phyloP scores from a whole-genome alignment of 2,797 vertebrate genomes.

The Loriculus beryllinus region DNA sequence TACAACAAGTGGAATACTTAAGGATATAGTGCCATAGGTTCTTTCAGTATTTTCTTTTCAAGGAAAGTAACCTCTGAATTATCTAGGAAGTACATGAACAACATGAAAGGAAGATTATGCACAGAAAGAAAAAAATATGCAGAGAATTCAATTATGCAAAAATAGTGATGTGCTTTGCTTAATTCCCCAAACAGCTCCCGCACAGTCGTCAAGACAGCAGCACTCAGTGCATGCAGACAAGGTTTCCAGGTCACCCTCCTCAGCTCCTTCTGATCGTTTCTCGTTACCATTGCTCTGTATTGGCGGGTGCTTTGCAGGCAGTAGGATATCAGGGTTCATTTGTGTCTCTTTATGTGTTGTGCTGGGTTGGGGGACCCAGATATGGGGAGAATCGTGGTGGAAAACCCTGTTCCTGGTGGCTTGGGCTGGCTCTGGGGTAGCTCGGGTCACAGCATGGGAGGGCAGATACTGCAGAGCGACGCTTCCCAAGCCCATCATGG shows the following conservation, averaged over 20 bases:
- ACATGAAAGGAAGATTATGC: constrained; percentile 74
- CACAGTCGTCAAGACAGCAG: constrained; percentile 7
- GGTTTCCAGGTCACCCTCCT: constrained; percentile 35
- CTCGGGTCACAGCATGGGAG: accelerated
- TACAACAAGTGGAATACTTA: constrained; percentile 78
- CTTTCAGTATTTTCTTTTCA: constrained; percentile 73
- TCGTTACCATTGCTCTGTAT: not conserved
- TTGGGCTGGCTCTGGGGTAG: not conserved
- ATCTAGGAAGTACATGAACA: constrained; percentile 71
- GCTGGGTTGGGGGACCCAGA: accelerated
- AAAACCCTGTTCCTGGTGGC: not conserved
- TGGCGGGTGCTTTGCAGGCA: not conserved
- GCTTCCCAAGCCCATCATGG: not conserved
- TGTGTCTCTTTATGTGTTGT: not conserved
- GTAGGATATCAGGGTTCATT: accelerated
- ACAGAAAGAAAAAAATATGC: constrained; percentile 70
- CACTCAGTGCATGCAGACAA: not conserved
- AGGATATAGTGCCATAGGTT: constrained; percentile 73
- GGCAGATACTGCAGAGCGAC: not conserved
- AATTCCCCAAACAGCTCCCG: constrained; percentile 54
- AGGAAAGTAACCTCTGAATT: constrained; percentile 76
- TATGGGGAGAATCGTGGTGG: accelerated
- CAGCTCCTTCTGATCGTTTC: not conserved
- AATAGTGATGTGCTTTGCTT: constrained; percentile 66
- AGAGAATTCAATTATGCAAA: constrained; percentile 79